Conservation (phyloP, 2,797 vertebrate genomes). For the Aplochiton taeniatus region DNA sequence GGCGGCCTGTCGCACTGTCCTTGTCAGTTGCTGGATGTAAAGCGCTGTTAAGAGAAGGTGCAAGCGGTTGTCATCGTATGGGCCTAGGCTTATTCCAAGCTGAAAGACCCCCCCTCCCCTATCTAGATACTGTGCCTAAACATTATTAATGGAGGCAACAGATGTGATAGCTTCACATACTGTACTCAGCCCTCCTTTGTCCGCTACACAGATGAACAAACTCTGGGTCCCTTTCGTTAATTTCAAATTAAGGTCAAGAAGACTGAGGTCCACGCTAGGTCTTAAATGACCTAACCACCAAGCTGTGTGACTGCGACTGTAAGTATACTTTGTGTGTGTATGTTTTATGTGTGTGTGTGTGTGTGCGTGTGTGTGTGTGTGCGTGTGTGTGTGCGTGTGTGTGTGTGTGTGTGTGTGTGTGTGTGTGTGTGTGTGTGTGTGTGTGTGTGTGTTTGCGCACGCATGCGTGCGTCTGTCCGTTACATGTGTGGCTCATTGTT, state of each 20-base stretch:
- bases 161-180: slow-evolving; percentile 31
- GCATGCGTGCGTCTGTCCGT: background rate
- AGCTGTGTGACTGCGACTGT: background rate
- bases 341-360: background rate
- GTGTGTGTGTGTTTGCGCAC: slow-evolving; percentile 16
- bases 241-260: slow-evolving; percentile 66
- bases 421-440: slow-evolving; percentile 13
- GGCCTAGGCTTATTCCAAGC: slow-evolving; percentile 3
- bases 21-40: slow-evolving; percentile 14
- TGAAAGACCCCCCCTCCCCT: background rate
- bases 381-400: slow-evolving; percentile 18
- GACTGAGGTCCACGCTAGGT: slow-evolving; percentile 39
- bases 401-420: slow-evolving; percentile 15
- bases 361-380: background rate
- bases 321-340: background rate
- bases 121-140: slow-evolving; percentile 15
- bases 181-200: slow-evolving; percentile 3
- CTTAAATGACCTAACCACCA: slow-evolving; percentile 42
- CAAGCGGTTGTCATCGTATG: background rate
- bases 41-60: slow-evolving; percentile 1
- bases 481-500: slow-evolving; percentile 29
- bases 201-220: background rate
- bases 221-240: slow-evolving; percentile 29
- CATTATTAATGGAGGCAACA: slow-evolving; percentile 31
- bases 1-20: slow-evolving; percentile 15